Evolutionary conservation across 2,797 vertebrate genomes (phyloP), one percentile per base, ranked within the genome.

Genomic region (Bradypus variegatus): DNA sequence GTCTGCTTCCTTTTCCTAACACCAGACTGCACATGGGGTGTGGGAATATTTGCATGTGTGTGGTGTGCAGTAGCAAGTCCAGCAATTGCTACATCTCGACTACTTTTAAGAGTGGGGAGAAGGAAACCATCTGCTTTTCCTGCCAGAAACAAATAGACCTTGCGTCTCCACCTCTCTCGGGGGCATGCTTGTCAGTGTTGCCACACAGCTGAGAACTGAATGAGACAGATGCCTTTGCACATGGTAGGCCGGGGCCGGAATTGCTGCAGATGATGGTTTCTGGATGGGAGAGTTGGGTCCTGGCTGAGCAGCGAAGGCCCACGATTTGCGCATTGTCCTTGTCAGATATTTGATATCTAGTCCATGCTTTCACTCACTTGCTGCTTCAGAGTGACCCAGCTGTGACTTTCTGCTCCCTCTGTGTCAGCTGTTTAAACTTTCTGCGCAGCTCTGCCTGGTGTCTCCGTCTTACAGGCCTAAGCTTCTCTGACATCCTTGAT

Each of bases 1-100:
- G 72, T 91, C 87, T 88, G 88, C 90, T 96, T 93, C 38, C 75
- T 33, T 3, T 85, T 88, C 62, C 41, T 14, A 16, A 70, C 8
- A 45, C 70, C 75, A 84, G 90, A 58, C 1, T 13, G 15, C 8
- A 21, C 48, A 79, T 58, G 25, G 88, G 84, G 64, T 89, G 58
- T 3, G 0, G 84, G 10, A 48, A 0, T 65, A 7, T 0, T 4
- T 53, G 72, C 85, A 73, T 73, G 65, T 53, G 65, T 91, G 33
- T 76, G 77, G 48, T 27, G 2, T 78, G 64, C 53, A 55, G 25
- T 13, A 23, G 85, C 9, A 11, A 64, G 27, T 45, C 88, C 38
- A 73, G 82, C 5, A 0, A 38, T 15, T 31, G 77, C 88, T 69
- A 29, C 29, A 6, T n/a, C 67, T 50, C 3, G 2, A 23, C 73